These are phyloP conservation scores for Drosophila aff. DNA, from an alignment of 1,140 invertebrate species.

Conservation along the genomic window DNA sequence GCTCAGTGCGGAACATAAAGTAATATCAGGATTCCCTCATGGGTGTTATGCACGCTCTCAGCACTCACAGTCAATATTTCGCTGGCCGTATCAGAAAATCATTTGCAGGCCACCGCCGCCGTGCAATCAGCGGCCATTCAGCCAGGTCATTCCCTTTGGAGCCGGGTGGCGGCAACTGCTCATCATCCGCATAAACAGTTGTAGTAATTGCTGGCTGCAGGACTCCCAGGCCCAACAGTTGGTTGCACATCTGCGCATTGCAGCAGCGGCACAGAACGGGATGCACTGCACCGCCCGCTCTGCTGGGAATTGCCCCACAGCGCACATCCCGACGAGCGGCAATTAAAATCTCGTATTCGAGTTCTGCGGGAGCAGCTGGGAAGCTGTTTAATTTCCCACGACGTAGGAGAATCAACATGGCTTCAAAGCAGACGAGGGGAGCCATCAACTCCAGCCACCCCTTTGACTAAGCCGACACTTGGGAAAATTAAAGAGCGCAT, in stretches of 20 bases:
- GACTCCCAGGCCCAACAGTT: constrained; percentile 64
- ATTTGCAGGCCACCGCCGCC: constrained; percentile 19
- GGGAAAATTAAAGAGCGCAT: neutral
- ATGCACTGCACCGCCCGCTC: constrained; percentile 13
- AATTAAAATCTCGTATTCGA: constrained; percentile 78
- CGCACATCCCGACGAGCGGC: constrained; percentile 52
- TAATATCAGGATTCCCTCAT: constrained; percentile 14
- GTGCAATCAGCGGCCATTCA: constrained; percentile 69
- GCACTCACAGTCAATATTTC: constrained; percentile 32
- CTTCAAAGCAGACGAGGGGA: constrained; percentile 28
- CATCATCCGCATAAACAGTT: constrained; percentile 25
- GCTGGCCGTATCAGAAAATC: constrained; percentile 20
- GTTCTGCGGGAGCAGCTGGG: constrained; percentile 53
- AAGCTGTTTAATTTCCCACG: constrained; percentile 78
- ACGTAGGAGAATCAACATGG: constrained; percentile 55
- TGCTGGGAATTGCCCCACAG: constrained; percentile 13
- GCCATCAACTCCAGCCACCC: constrained; percentile 21
- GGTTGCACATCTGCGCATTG: constrained; percentile 66
- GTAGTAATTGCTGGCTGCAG: constrained; percentile 7
- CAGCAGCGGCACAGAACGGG: neutral
- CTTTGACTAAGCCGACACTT: constrained; percentile 12
- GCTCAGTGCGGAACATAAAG: constrained; percentile 4
- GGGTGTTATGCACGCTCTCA: constrained; percentile 22
- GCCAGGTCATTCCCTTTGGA: constrained; percentile 45
- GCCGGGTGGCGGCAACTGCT: constrained; percentile 12